phyloP scores from a whole-genome alignment of 1,140 invertebrate genomes.

The Notospermus geniculatus region DNA sequence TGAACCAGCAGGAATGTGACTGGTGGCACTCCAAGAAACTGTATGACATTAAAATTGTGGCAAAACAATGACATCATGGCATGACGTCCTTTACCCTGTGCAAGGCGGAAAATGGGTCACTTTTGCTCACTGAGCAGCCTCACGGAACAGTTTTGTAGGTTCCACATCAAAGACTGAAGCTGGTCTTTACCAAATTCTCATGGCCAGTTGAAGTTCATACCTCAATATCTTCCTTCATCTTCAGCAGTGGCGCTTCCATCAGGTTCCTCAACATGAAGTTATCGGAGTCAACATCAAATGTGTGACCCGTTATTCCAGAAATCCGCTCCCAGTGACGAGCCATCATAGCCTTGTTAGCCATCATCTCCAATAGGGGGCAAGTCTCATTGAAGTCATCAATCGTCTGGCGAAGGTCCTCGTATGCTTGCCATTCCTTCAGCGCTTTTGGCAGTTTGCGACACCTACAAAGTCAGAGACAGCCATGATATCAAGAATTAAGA shows the following conservation, averaged over 20 bases:
- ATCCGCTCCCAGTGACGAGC: constrained; percentile 93
- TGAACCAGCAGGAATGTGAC: neutral
- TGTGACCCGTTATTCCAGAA: constrained; percentile 84
- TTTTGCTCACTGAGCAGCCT: no score
- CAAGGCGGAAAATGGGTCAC: no score
- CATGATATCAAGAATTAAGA: no score
- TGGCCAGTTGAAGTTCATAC: constrained; percentile 53
- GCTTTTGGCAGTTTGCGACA: constrained; percentile 85
- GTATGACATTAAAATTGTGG: no score
- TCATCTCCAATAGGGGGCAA: constrained; percentile 90
- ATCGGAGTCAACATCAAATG: constrained; percentile 89
- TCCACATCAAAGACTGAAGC: no score
- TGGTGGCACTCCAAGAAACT: no score
- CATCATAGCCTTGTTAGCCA: constrained; percentile 98
- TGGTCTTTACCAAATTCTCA: no score
- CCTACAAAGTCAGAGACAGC: constrained; percentile 25
- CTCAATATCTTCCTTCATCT: constrained; percentile 96
- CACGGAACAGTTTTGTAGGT: no score
- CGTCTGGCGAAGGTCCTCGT: constrained; percentile 91
- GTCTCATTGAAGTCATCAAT: constrained; percentile 98
- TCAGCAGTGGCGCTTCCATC: constrained; percentile 86
- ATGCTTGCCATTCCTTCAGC: constrained; percentile 96
- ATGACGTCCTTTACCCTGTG: no score
- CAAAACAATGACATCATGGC: no score
- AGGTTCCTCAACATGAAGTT: constrained; percentile 94